Base-by-base conservation (phyloP, 2,888 invertebrate species). In the Agrotis clavis region DNA sequence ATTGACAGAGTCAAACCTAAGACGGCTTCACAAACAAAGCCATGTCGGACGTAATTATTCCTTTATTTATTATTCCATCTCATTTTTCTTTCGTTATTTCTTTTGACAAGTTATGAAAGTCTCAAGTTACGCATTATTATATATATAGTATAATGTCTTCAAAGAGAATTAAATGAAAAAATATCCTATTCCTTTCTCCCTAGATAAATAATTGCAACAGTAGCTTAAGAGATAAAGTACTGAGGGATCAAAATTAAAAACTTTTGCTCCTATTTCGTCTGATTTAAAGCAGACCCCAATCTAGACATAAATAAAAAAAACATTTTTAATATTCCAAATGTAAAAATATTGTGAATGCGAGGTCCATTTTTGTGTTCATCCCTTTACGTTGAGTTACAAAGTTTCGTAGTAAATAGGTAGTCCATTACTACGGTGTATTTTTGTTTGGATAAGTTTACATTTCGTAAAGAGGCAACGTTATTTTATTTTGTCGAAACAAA, bases 21-120 rank as follows among this genome's bases (percentile, higher is more conserved):
- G 79, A 82, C 75, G 72, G 80, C 73, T 87, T 86, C 79, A 71
- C 81, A 86, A 87, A 90, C 87, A 91, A 90, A 90, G 87, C 86
- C 84, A 87, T 84, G 89, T 90, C 88, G 82, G 79, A 86, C 84
- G 85, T 88, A 92, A 92, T 91, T 90, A 91, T 91, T 89, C 80
- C 81, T 88, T 90, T 87, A 90, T 90, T 90, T 90, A 89, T 90
- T 90, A 90, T 90, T 89, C 86, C 84, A 84, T 89, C 79, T 77
- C 73, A 82, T 84, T 85, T 87, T 87, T 88, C 83, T 87, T 89
- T 88, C 82, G 77, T 86, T 88, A 82, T 87, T 90, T 88, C 83
- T 86, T 89, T 88, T 88, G 70, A 86, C 83, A 85, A 87, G 82
- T 84, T 82, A 77, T 77, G 74, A 81, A 82, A 84, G 86, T 81